Percentiles rank a stretch among this genome's conserved stretches.
phyloP scores from a whole-genome alignment of 2,113 vertebrate genomes.

The Phylloscopus trochilus region DNA sequence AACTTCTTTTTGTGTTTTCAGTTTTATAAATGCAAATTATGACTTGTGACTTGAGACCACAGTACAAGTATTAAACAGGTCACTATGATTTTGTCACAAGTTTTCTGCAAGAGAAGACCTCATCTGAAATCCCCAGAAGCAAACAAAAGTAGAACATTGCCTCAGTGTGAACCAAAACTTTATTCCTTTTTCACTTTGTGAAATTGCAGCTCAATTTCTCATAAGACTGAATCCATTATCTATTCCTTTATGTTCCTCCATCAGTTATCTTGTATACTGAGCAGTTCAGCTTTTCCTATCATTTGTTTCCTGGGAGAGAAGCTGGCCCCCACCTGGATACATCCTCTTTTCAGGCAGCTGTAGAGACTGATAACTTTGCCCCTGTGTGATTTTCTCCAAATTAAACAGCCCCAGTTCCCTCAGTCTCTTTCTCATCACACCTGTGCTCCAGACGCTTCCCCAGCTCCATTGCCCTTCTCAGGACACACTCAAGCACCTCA shows the following conservation, averaged over 20 bases:
- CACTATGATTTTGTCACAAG: not conserved
- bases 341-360: too few species aligned
- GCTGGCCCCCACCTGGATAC: not conserved
- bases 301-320: not conserved
- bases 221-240: not conserved
- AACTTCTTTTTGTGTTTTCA: not conserved
- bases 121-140: not conserved
- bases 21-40: not conserved
- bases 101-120: not conserved
- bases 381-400: too few species aligned
- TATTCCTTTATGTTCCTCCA: not conserved
- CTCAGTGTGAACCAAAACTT: not conserved
- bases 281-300: not conserved
- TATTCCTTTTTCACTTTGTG: not conserved
- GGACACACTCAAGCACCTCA: not conserved
- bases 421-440: rapidly evolving
- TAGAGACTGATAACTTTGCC: not conserved
- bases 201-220: not conserved
- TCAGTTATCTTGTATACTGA: too few species aligned
- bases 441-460: not conserved
- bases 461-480: not conserved
- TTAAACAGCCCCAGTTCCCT: rapidly evolving
- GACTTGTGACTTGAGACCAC: not conserved
- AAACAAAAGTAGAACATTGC: not conserved
- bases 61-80: not conserved